These are phyloP conservation scores for Apogon talboti DNA, from an alignment of 2,797 vertebrate species.

Conservation along the genomic window DNA sequence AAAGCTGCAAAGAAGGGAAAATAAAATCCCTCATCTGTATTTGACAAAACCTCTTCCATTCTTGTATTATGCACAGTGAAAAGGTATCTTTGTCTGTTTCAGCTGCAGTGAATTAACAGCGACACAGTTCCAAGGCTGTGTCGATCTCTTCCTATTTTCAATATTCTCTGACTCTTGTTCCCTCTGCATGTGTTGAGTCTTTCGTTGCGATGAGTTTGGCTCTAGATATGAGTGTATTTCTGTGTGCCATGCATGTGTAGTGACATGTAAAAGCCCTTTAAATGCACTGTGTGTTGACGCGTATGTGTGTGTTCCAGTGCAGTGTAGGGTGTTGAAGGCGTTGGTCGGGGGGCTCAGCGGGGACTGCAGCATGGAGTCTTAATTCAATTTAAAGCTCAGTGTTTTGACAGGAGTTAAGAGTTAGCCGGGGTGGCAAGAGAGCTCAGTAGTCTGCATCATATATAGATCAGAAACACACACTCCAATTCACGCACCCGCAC, in stretches of 20 bases:
- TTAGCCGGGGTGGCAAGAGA: conserved; percentile 83
- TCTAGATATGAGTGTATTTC: background rate
- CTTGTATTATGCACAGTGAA: conserved; percentile 33
- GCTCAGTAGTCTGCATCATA: conserved; percentile 75
- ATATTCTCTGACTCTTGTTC: conserved; percentile 29
- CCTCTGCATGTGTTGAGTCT: conserved; percentile 3
- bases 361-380: conserved; percentile 87
- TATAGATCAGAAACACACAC: conserved; percentile 69
- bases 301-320: conserved; percentile 38
- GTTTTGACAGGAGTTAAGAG: conserved; percentile 90
- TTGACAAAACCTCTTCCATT: conserved; percentile 10
- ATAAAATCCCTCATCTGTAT: conserved; percentile 15
- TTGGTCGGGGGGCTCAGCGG: conserved; percentile 67
- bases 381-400: conserved; percentile 92
- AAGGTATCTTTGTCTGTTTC: conserved; percentile 55
- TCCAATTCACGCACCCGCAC: conserved; percentile 23
- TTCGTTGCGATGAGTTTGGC: conserved; percentile 6
- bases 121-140: conserved; percentile 54
- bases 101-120: conserved; percentile 66
- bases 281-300: conserved; percentile 3
- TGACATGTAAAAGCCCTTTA: conserved; percentile 53
- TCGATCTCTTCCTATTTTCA: conserved; percentile 37
- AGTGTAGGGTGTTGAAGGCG: conserved; percentile 66
- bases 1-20: background rate
- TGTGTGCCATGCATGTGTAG: background rate